Evolutionary conservation across 1,140 invertebrate species (phyloP).

Genomic region (Drosophila nasuta): DNA sequence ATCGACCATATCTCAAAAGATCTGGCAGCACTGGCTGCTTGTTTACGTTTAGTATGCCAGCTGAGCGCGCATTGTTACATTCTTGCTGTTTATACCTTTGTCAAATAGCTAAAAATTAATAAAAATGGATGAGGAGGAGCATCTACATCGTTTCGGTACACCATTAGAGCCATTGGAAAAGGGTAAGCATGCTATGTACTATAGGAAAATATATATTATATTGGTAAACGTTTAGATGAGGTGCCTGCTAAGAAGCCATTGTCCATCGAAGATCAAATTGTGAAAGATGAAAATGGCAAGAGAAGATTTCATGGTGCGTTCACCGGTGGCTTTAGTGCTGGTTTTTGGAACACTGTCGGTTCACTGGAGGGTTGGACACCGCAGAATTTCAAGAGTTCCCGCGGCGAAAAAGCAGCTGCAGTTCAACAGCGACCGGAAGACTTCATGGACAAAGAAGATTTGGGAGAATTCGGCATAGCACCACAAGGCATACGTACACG

Average conservation of each 20-base stretch:
- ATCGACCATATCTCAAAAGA: too few species aligned
- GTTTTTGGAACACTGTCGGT: constrained; percentile 98
- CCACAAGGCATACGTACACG: constrained; percentile 93
- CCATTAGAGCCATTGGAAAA: constrained; percentile 91
- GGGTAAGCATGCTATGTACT: constrained; percentile 86
- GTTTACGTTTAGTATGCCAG: constrained; percentile 40
- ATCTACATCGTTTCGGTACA: constrained; percentile 90
- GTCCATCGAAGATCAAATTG: constrained; percentile 95
- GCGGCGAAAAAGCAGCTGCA: constrained; percentile 88
- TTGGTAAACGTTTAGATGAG: constrained; percentile 87
- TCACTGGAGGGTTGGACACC: constrained; percentile 98
- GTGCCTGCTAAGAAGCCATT: constrained; percentile 92
- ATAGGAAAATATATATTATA: too few species aligned
- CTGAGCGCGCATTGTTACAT: background rate
- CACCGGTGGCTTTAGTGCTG: constrained; percentile 99
- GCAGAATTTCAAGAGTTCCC: constrained; percentile 95
- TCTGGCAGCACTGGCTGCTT: constrained; percentile 20
- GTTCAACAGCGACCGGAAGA: constrained; percentile 92
- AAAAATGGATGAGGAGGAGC: constrained; percentile 86
- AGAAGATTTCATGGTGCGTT: constrained; percentile 99
- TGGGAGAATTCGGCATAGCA: constrained; percentile 97
- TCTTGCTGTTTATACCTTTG: background rate
- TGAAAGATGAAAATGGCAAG: constrained; percentile 94
- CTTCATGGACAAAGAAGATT: constrained; percentile 99
- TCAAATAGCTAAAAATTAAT: constrained; percentile 4